phyloP scores from a whole-genome alignment of 1,140 invertebrate species.

The Sminthurinus signatus region DNA sequence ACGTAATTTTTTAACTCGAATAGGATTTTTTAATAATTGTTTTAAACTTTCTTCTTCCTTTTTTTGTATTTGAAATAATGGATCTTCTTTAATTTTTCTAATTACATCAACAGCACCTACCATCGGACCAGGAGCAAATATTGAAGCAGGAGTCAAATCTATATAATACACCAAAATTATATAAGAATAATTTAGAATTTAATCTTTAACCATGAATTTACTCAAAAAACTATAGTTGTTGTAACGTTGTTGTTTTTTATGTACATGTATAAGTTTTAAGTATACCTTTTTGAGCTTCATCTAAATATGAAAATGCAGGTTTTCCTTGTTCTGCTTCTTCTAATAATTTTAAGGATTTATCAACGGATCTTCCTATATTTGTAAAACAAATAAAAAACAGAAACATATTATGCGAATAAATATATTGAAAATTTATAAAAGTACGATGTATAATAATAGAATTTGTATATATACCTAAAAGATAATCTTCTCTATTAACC shows the following conservation, averaged over 20 bases:
- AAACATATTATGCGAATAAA: too few relatives aligned
- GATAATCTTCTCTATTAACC: constrained; percentile 78
- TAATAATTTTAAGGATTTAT: constrained; percentile 71
- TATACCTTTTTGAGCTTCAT: constrained; percentile 40
- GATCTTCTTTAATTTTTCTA: constrained; percentile 42
- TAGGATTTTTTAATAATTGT: constrained; percentile 38
- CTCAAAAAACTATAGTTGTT: too few relatives aligned
- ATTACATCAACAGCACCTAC: constrained; percentile 37
- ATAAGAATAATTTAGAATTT: too few relatives aligned
- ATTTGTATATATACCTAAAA: too few relatives aligned
- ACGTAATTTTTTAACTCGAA: constrained; percentile 37
- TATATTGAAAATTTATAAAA: too few relatives aligned
- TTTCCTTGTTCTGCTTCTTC: constrained; percentile 55
- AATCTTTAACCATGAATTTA: too few relatives aligned
- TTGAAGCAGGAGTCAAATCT: constrained; percentile 41
- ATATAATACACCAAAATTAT: constrained; percentile 1
- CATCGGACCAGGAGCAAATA: constrained; percentile 22
- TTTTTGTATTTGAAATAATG: constrained; percentile 41
- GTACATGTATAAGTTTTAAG: too few relatives aligned
- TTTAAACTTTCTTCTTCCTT: constrained; percentile 40
- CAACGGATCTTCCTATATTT: constrained; percentile 74
- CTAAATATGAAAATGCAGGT: constrained; percentile 28
- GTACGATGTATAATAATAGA: too few relatives aligned
- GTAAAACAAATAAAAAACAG: too few relatives aligned
- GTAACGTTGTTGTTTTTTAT: too few relatives aligned